Evolutionary conservation across 2,797 vertebrate genomes (phyloP).

Genomic region (Gila robusta): DNA sequence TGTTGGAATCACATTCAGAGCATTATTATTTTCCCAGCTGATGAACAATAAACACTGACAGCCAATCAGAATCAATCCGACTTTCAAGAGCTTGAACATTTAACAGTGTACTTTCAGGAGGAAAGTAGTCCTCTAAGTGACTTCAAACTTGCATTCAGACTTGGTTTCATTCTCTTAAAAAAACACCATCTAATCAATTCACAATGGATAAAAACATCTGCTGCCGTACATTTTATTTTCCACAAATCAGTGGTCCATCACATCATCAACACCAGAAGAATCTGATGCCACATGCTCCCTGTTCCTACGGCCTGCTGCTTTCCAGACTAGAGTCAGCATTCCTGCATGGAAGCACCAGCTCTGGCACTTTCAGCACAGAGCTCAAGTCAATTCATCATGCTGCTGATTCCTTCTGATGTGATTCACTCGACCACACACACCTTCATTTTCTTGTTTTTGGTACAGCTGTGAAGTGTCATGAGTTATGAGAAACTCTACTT

Average conservation of each 20-base stretch:
- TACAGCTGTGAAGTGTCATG: not conserved
- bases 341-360: slow-evolving; percentile 8
- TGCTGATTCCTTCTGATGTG: slow-evolving; percentile 7
- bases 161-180: not conserved
- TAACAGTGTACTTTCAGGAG: not conserved
- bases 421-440: slow-evolving; percentile 2
- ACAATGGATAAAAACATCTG: not conserved
- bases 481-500: not conserved
- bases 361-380: slow-evolving; percentile 36
- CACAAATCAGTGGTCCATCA: not conserved
- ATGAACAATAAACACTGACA: not conserved
- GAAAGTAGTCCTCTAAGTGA: not conserved
- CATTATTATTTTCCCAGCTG: not conserved
- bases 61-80: not conserved
- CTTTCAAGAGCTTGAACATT: not conserved
- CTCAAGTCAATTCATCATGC: slow-evolving; percentile 11
- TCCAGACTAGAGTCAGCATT: slow-evolving; percentile 42
- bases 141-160: not conserved
- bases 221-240: not conserved
- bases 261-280: not conserved
- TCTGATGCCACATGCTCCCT: slow-evolving; percentile 1
- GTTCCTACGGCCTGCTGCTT: slow-evolving; percentile 1
- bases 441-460: not conserved
- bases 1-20: not conserved
- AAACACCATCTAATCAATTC: not conserved